Evolutionary conservation across 2,888 invertebrate genomes (phyloP), one percentile per base, ranked within the genome.

Genomic region (Chydorus sphaericus): DNA sequence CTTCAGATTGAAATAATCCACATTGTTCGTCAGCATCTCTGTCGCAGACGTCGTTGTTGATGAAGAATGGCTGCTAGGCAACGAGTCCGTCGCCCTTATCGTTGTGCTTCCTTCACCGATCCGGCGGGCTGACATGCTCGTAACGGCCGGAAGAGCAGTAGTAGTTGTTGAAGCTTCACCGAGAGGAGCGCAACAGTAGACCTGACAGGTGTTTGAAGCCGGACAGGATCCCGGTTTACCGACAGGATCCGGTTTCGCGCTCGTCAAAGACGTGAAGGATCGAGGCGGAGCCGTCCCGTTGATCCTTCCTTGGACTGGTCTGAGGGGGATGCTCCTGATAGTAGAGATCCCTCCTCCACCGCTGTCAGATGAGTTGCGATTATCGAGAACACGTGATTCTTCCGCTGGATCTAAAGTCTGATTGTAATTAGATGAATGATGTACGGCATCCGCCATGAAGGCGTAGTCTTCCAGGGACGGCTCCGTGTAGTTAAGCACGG

Each of bases 241-340:
- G 26, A 52, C 36, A 8, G 37, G 30, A 16, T 14, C 11, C 8
- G 52, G 52, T 52, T 52, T 52, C 14, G 26, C 28, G 28, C 44
- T 44, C 23, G 44, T 44, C 44, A 44, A 44, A 23, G 44, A 44
- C n/a, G 44, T 44, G n/a, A 26, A 44, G 44, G n/a, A 44, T 14
- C 44, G 44, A 23, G 44, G 28, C 26, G 44, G 8, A n/a, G 14
- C 20, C 39, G 39, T 14, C 26, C 5, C 23, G 11, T 23, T 44
- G 4, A 44, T 5, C 3, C 44, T 26, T 11, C 18, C 44, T 44
- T 44, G 44, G 11, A 26, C 28, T 16, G 44, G 4, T 6, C 26
- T 23, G 11, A 44, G 28, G 5, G 11, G 44, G 11, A 44, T 44
- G 44, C 44, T 44, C 14, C 44, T 23, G 11, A 28, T 26, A 44